phyloP scores from a whole-genome alignment of 2,797 vertebrate species.

The Rhinogobio ventralis region DNA sequence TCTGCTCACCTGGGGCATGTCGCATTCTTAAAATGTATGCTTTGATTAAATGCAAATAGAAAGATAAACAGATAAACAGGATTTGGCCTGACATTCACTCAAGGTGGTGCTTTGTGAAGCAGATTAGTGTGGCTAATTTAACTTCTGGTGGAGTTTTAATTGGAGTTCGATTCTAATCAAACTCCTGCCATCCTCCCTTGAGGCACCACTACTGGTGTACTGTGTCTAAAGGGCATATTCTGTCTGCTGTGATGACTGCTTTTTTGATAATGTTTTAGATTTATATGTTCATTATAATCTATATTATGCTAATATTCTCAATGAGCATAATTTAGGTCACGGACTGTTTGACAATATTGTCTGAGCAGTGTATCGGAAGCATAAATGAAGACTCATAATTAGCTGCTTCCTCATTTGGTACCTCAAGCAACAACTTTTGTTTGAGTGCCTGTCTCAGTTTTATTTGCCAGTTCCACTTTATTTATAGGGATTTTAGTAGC shows the following conservation, averaged over 20 bases:
- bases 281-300: neutral
- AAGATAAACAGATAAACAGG: conserved; percentile 54
- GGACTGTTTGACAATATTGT: neutral
- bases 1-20: conserved; percentile 22
- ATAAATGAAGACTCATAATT: neutral
- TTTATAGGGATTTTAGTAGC: conserved; percentile 8
- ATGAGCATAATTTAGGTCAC: conserved; percentile 14
- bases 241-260: neutral
- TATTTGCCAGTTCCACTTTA: conserved; percentile 18
- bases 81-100: conserved; percentile 27
- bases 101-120: conserved; percentile 27
- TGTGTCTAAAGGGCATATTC: neutral
- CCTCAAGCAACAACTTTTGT: conserved; percentile 2
- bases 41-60: conserved; percentile 51
- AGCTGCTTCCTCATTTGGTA: conserved; percentile 14
- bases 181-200: conserved; percentile 37
- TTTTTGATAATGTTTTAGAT: conserved; percentile 6
- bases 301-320: conserved; percentile 4
- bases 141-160: conserved; percentile 44
- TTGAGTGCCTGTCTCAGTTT: neutral
- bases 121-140: conserved; percentile 45
- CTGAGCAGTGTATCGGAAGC: neutral
- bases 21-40: conserved; percentile 34
- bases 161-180: conserved; percentile 47
- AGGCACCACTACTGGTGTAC: neutral